Percentiles rank a stretch among this genome's conserved stretches.
These are phyloP conservation scores for Microctenopoma stevenorrisi DNA, from an alignment of 2,797 vertebrate genomes.

Conservation along the genomic window DNA sequence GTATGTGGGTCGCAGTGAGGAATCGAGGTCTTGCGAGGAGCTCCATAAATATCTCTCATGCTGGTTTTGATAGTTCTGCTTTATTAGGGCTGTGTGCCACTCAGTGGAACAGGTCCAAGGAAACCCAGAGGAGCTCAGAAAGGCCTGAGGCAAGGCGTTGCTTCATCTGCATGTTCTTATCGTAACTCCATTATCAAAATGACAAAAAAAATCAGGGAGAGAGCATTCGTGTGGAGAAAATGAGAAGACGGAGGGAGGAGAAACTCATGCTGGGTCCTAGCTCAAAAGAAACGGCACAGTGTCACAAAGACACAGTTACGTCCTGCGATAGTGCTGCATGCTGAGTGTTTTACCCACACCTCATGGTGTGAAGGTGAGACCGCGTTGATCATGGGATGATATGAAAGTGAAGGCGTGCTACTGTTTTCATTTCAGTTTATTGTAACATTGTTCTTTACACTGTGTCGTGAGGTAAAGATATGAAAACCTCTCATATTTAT, in stretches of 20 bases:
- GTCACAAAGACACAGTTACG: conserved; percentile 11
- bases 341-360: conserved; percentile 23
- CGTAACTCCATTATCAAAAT: conserved; percentile 44
- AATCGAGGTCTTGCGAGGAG: conserved; percentile 63
- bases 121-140: conserved; percentile 63
- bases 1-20: conserved; percentile 69
- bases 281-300: conserved; percentile 5
- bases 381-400: not conserved
- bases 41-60: conserved; percentile 69
- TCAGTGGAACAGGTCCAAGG: conserved; percentile 53
- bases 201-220: not conserved
- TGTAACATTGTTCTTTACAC: no score
- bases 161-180: conserved; percentile 50
- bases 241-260: not conserved
- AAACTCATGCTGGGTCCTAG: conserved; percentile 20
- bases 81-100: conserved; percentile 58
- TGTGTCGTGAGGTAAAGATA: no score
- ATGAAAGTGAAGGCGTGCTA: not conserved
- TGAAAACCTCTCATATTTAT: no score
- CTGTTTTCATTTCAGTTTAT: not conserved
- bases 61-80: conserved; percentile 64
- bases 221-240: no score
- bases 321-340: conserved; percentile 12
- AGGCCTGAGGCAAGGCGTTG: conserved; percentile 47
- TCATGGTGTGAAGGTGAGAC: conserved; percentile 18